Base-by-base conservation (phyloP, 2,888 invertebrate species). In the Biston stratarius region DNA sequence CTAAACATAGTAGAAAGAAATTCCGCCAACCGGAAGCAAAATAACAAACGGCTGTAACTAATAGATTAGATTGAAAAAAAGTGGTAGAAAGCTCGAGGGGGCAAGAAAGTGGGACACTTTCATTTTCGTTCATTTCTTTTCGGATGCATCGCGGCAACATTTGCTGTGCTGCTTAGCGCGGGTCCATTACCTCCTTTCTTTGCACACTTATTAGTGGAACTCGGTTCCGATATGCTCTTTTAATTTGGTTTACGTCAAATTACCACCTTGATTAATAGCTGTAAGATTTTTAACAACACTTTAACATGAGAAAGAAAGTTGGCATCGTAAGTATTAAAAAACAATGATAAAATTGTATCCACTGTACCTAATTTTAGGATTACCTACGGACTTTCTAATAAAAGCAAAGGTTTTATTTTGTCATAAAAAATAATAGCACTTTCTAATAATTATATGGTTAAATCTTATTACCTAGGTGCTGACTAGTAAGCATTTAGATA, bases 41-140 rank as follows among this genome's bases (percentile, higher is more conserved):
- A 77, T 77, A 75, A 79, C 78, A 82, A 83, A 81, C 81, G 82
- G 83, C 83, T 86, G 84, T 85, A 86, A 82, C 85, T 87, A 91
- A 89, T 87, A 90, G 88, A 88, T 87, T 86, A 87, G 83, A 85
- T 85, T 84, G 79, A 85, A 90, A 89, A 24, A 90, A 90, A 88
- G 83, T 82, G 83, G 89, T 90, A 90, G 92, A 92, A 92, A 92
- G 90, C 85, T 85, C 76, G 83, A 80, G 84, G 81, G 84, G 78
- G 76, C 83, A 82, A 74, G 81, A 79, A 93, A 86, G 89, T 92
- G 76, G 93, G 93, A 82, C 92, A 94, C 93, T 94, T 93, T 93
- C 94, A 90, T 92, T 94, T 91, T 94, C 94, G 89, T 92, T 92
- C 88, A 89, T 92, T 92, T 92, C 91, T 92, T 92, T 92, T 93